These are phyloP conservation scores for Lysiphlebus fabarum DNA, from an alignment of 1,140 invertebrate genomes.

Conservation along the genomic window DNA sequence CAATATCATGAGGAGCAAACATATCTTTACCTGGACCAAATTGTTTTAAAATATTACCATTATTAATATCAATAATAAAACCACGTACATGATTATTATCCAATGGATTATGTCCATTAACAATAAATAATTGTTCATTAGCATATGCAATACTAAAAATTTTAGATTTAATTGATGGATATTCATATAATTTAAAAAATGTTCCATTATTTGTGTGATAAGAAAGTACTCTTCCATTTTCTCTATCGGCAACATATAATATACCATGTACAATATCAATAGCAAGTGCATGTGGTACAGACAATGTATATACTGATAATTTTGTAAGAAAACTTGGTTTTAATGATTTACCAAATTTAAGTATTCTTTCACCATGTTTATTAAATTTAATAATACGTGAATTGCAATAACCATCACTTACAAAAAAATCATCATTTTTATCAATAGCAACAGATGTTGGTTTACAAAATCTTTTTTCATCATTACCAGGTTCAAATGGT, in stretches of 20 bases:
- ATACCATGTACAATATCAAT: conserved; percentile 71
- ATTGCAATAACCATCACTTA: conserved; percentile 95
- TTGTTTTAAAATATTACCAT: conserved; percentile 59
- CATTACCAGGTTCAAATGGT: conserved; percentile 72
- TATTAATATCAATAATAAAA: conserved; percentile 65
- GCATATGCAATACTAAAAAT: conserved; percentile 71
- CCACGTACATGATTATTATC: conserved; percentile 57
- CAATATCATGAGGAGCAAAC: conserved; percentile 72
- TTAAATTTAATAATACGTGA: conserved; percentile 83
- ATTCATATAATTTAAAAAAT: conserved; percentile 61
- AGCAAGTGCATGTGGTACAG: conserved; percentile 79
- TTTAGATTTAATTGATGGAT: conserved; percentile 61
- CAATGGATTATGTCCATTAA: conserved; percentile 40
- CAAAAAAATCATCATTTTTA: conserved; percentile 82
- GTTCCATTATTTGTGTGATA: conserved; percentile 66
- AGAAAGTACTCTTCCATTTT: conserved; percentile 83
- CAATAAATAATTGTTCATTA: conserved; percentile 49
- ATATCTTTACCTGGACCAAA: conserved; percentile 64
- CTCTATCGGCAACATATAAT: conserved; percentile 86
- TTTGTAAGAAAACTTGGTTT: conserved; percentile 31
- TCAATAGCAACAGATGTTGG: conserved; percentile 87
- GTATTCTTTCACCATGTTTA: conserved; percentile 65
- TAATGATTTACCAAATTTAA: conserved; percentile 62
- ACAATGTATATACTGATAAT: conserved; percentile 61
- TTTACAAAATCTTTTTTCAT: conserved; percentile 84